Evolutionary conservation across 2,888 invertebrate genomes (phyloP), one percentile per base, ranked within the genome.

Genomic region (Mystacides longicornis): DNA sequence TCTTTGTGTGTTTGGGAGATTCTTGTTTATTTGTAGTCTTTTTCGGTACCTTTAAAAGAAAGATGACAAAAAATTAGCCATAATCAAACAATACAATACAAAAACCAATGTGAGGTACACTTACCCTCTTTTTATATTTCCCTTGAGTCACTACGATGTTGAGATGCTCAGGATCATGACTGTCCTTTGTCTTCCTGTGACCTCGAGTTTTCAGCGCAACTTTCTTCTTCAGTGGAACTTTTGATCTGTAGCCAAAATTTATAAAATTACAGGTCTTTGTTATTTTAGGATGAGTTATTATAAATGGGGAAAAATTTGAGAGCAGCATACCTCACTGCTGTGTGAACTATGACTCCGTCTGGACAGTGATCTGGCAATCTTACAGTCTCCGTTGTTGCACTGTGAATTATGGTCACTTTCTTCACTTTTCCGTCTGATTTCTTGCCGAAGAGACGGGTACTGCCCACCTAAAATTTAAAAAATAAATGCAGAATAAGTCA

Each of bases 391-490:
- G 91, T 90, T 56, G 91, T 88, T 64, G 91, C 89, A 68, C 89
- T 90, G 80, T 92, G 92, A 67, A 92, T 89, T 70, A 92, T 91
- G 65, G 92, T 92, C 64, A 92, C 85, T 19, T 89, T 87, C 72
- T 91, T 90, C 65, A 89, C 79, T 73, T 92, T 90, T 70, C 85
- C 81, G 72, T 87, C 86, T 61, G 85, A 82, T 62, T 83, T 81
- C 65, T 91, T 92, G 66, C 90, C 88, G 66, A 91, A 79, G 66
- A 89, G 79, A 66, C 86, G 85, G 64, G 87, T 88, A 77, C 89
- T 89, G 67, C 86, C 79, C 66, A 89, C 81, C 91, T 91, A 74
- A 19, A 45, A 45, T 5, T 16, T 11, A 7, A 43, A 14, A 14
- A 16, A 11, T 5, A 43, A 43, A 11, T 43, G 27, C 11, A 27